phyloP scores from a whole-genome alignment of 2,113 vertebrate genomes.

The Athene cunicularia region DNA sequence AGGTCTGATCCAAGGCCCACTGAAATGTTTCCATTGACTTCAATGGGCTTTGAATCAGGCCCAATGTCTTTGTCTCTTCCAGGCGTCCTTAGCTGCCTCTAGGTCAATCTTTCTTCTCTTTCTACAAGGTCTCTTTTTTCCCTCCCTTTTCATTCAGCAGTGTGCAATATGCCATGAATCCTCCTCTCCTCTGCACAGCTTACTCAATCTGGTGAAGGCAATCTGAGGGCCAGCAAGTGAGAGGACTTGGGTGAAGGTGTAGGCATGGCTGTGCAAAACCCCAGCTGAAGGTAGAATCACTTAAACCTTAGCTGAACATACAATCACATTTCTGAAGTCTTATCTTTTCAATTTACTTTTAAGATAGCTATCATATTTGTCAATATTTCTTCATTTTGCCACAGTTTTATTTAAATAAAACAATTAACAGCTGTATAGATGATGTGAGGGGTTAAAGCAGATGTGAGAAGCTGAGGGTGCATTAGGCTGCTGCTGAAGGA shows the following conservation, averaged over 20 bases:
- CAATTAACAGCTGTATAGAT: neutral
- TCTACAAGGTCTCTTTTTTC: neutral
- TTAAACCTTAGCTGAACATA: neutral
- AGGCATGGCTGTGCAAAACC: neutral
- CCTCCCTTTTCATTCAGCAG: neutral
- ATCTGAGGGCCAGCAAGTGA: rapidly evolving
- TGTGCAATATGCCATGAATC: neutral
- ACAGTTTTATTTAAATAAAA: neutral
- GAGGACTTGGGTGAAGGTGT: neutral
- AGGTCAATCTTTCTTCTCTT: neutral
- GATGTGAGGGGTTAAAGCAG: neutral
- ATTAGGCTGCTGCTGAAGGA: neutral
- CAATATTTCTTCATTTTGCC: neutral
- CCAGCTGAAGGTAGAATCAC: neutral
- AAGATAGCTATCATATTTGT: neutral
- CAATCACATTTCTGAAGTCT: neutral
- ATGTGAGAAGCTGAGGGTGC: neutral
- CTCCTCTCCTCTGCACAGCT: neutral
- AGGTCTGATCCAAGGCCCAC: neutral
- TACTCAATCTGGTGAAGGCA: rapidly evolving
- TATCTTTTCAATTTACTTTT: neutral
- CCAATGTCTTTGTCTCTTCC: neutral
- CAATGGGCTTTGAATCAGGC: slow-evolving; percentile 14
- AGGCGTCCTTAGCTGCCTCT: neutral
- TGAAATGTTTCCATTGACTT: neutral